Percentiles rank a stretch among this genome's conserved stretches.
Evolutionary conservation across 2,888 invertebrate species (phyloP).

Genomic region (Cotesia congregata): DNA sequence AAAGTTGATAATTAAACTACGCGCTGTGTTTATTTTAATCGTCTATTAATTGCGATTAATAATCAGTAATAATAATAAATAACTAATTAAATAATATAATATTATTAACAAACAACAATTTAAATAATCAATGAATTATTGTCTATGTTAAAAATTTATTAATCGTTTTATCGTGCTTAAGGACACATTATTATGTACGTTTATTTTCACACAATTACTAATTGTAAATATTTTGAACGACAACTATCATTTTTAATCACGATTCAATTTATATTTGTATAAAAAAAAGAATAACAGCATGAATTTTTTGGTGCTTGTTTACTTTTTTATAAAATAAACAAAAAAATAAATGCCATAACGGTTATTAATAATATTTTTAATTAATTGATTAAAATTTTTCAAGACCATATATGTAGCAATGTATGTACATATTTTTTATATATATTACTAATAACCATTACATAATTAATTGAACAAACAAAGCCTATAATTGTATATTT

Average conservation of each 20-base stretch:
- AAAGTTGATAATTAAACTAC: background rate
- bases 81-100: constrained; percentile 8
- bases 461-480: background rate
- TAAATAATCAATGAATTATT: background rate
- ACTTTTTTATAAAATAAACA: constrained; percentile 18
- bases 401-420: constrained; percentile 13
- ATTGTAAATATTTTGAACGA: background rate
- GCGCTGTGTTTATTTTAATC: constrained; percentile 16
- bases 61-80: constrained; percentile 4
- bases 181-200: background rate
- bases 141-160: background rate
- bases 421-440: constrained; percentile 22
- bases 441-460: background rate
- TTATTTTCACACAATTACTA: background rate
- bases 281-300: constrained; percentile 1
- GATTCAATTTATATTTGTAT: background rate
- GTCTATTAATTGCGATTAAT: constrained; percentile 15
- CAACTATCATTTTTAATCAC: background rate
- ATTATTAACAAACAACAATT: background rate
- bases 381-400: constrained; percentile 2
- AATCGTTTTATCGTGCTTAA: background rate
- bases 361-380: background rate
- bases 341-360: background rate
- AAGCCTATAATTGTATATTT: constrained; percentile 4
- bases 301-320: background rate